Evolutionary conservation across 2,113 vertebrate genomes (phyloP).

Genomic region (Willisornis vidua): DNA sequence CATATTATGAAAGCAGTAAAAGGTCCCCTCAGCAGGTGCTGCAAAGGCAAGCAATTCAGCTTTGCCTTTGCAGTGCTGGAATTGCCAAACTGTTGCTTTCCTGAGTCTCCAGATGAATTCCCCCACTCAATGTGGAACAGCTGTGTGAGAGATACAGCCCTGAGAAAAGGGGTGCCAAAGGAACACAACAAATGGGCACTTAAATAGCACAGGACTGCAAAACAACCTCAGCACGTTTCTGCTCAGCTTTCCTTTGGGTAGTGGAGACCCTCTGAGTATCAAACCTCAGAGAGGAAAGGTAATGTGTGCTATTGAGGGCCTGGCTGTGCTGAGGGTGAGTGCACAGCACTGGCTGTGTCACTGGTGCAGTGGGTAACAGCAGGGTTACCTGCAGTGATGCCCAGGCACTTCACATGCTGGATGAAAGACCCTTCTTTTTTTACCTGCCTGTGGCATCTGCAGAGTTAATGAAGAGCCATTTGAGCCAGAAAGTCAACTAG

Average conservation of each 20-base stretch:
- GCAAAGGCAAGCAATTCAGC: slow-evolving; percentile 54
- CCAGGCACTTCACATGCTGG: neutral
- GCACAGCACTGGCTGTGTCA: neutral
- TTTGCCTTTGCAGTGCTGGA: slow-evolving; percentile 39
- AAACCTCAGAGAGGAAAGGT: neutral
- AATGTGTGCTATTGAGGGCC: neutral
- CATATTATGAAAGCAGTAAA: slow-evolving; percentile 69
- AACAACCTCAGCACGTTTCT: neutral
- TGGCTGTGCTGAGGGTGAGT: neutral
- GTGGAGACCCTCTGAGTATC: neutral
- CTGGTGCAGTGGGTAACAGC: neutral
- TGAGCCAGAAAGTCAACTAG: neutral
- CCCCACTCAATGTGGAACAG: slow-evolving; percentile 50
- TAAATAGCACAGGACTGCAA: neutral
- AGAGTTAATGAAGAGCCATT: neutral
- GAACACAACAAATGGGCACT: slow-evolving; percentile 22
- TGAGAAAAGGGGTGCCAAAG: slow-evolving; percentile 53
- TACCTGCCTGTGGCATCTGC: neutral
- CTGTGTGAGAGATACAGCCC: slow-evolving; percentile 55
- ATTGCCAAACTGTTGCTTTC: slow-evolving; percentile 58
- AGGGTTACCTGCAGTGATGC: neutral
- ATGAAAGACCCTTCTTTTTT: neutral
- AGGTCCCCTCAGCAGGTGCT: slow-evolving; percentile 69
- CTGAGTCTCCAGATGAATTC: slow-evolving; percentile 49
- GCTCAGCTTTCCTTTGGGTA: neutral